Evolutionary conservation across 2,113 vertebrate species (phyloP).

Genomic region (Pomatostomus ruficeps): DNA sequence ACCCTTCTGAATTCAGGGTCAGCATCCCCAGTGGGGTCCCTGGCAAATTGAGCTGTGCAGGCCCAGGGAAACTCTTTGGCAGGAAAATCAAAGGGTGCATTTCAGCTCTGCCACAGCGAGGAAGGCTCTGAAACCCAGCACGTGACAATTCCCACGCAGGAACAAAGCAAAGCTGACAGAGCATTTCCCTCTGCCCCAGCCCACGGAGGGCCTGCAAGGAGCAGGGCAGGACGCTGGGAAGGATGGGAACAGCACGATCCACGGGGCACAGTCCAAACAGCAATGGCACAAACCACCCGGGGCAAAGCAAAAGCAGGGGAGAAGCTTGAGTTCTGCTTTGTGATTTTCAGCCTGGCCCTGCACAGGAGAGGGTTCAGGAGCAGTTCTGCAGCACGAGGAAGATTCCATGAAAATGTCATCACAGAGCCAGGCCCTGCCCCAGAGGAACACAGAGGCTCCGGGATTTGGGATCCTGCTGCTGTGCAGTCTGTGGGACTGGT

Average conservation of each 20-base stretch:
- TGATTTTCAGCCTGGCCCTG: not conserved
- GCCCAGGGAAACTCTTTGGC: not conserved
- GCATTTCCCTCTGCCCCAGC: not conserved
- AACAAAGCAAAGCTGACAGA: not conserved
- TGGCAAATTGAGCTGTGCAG: not conserved
- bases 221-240: not conserved
- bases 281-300: not conserved
- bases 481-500: not conserved
- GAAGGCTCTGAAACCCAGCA: not conserved
- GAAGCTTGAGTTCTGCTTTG: not conserved
- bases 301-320: not conserved
- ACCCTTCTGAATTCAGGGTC: not conserved
- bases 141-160: not conserved
- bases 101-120: not conserved
- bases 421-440: not conserved
- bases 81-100: not conserved
- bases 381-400: not conserved
- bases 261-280: not conserved
- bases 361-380: not conserved
- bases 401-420: rapidly evolving
- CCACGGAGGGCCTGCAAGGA: not conserved
- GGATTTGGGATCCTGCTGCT: not conserved
- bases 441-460: not conserved
- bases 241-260: not conserved
- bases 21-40: not conserved